These are phyloP conservation scores for Eupithecia dodoneata DNA, from an alignment of 2,888 invertebrate genomes.

Conservation along the genomic window DNA sequence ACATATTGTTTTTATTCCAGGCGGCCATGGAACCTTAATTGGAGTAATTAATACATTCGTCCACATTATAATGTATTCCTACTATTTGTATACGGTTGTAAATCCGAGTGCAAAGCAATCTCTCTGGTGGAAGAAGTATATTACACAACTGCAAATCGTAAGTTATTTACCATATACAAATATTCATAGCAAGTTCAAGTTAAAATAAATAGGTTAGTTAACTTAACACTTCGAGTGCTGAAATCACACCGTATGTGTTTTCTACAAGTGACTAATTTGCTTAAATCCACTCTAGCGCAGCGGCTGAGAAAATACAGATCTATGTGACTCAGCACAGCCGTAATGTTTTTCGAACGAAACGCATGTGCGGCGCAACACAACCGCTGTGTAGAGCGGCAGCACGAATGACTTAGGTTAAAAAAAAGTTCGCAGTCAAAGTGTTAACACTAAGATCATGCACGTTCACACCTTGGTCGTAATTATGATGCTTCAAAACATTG, in stretches of 20 bases:
- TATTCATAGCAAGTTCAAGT: background rate
- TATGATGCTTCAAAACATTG: no score
- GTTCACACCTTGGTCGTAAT: background rate
- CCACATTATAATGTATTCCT: slow-evolving; percentile 92
- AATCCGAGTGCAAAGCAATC: slow-evolving; percentile 88
- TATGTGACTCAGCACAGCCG: no score
- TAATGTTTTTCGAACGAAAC: no score
- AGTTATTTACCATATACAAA: slow-evolving; percentile 47
- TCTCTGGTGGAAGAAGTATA: slow-evolving; percentile 93
- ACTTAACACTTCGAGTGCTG: background rate
- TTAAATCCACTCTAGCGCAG: no score
- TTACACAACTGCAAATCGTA: slow-evolving; percentile 93
- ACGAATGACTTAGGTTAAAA: no score
- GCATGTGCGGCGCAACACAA: no score
- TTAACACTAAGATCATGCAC: background rate
- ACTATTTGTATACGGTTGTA: slow-evolving; percentile 90
- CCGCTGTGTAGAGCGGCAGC: no score
- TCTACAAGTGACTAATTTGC: no score
- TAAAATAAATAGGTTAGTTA: background rate
- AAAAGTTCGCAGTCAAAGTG: no score
- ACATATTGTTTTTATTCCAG: slow-evolving; percentile 57
- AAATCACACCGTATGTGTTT: no score
- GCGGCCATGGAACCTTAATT: slow-evolving; percentile 87
- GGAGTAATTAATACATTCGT: slow-evolving; percentile 89
- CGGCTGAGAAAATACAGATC: no score